phyloP scores from a whole-genome alignment of 1,140 invertebrate species.

The Drosophila subpulchrella region DNA sequence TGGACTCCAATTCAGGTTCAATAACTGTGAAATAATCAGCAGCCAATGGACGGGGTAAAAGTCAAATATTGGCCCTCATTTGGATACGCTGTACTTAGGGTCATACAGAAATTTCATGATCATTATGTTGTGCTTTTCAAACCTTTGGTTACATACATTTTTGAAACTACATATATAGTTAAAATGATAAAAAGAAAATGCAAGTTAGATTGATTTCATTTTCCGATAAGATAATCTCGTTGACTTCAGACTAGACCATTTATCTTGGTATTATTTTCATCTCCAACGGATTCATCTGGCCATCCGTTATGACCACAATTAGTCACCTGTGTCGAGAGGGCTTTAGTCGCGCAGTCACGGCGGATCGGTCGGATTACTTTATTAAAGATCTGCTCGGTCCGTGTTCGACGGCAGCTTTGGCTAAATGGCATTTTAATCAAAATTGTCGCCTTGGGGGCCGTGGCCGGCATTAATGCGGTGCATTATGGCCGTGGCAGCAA shows the following conservation, averaged over 20 bases:
- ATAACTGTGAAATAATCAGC: conserved; percentile 46
- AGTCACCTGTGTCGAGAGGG: conserved; percentile 55
- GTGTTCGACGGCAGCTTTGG: conserved; percentile 40
- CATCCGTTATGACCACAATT: conserved; percentile 50
- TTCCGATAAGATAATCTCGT: neutral
- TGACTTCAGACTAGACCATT: neutral
- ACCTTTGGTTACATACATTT: neutral
- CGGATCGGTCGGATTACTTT: conserved; percentile 51
- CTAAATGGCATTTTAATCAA: conserved; percentile 82
- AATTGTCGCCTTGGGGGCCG: conserved; percentile 70
- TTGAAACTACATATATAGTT: too few species aligned
- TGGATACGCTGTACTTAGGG: neutral
- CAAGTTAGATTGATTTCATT: neutral
- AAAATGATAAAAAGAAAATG: too few species aligned
- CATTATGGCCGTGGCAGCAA: conserved; percentile 69
- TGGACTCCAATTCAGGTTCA: conserved; percentile 22
- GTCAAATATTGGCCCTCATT: conserved; percentile 29
- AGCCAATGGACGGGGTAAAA: conserved; percentile 15
- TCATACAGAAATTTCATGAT: neutral
- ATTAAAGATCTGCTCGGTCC: conserved; percentile 43
- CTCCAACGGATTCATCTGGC: conserved; percentile 8
- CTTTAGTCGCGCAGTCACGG: conserved; percentile 31
- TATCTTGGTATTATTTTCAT: conserved; percentile 1
- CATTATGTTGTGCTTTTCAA: neutral
- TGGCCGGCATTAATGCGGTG: conserved; percentile 59